A percentile compares a stretch with the other conserved stretches of the same genome.
Conservation (phyloP, 2,113 vertebrate genomes). For the Nasalis larvatus region DNA sequence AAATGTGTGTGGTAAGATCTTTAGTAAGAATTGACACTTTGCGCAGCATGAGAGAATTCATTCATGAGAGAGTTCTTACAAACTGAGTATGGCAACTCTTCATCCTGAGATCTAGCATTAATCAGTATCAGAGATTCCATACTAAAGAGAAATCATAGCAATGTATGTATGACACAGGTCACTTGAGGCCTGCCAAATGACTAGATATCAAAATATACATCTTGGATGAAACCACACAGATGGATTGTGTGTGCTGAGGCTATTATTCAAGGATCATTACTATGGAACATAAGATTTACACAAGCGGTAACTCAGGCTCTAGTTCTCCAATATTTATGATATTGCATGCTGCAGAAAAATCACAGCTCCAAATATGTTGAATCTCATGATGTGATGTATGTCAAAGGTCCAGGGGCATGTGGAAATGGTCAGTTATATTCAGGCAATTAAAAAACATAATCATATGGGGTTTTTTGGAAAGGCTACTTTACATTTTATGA, state of each 20-base stretch:
- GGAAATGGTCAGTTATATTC: neutral
- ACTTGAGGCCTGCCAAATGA: neutral
- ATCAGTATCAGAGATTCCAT: slow-evolving; percentile 9
- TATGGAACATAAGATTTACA: neutral
- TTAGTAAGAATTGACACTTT: neutral
- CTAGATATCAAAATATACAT: neutral
- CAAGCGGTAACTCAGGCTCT: neutral
- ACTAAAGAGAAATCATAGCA: neutral
- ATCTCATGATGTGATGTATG: neutral
- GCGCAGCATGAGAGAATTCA: neutral
- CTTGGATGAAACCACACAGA: neutral
- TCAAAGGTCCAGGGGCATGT: neutral
- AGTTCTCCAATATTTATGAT: neutral
- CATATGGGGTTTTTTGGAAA: neutral
- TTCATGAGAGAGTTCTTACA: neutral
- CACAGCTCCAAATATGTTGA: neutral
- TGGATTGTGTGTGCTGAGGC: neutral
- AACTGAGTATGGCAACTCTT: neutral
- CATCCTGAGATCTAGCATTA: neutral
- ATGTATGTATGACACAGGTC: no score
- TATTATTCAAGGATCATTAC: neutral
- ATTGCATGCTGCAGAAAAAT: neutral
- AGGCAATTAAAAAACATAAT: neutral
- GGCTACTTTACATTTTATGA: neutral
- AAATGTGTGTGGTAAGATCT: neutral